Percentiles rank a stretch among this genome's conserved stretches.
Evolutionary conservation across 2,888 invertebrate genomes (phyloP).

Genomic region (Chironomus tentans): DNA sequence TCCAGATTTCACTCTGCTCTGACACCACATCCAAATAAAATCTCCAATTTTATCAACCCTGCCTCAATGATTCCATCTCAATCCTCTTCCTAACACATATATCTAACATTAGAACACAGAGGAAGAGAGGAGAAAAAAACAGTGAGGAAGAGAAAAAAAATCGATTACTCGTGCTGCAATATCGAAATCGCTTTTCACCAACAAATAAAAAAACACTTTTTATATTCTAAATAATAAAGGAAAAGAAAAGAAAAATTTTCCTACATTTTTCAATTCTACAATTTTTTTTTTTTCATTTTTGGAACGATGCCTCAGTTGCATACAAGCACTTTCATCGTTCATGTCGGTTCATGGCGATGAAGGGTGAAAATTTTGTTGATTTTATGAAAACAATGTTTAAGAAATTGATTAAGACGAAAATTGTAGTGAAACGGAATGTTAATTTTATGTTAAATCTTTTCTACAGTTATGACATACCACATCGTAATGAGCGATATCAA

Average conservation of each 20-base stretch:
- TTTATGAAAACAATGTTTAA: slow-evolving; percentile 13
- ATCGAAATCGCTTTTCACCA: not conserved
- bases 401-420: slow-evolving; percentile 15
- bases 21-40: no score
- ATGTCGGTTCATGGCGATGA: slow-evolving; percentile 5
- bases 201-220: not conserved
- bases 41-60: no score
- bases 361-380: slow-evolving; percentile 9
- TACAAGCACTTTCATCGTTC: not conserved
- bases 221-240: not conserved
- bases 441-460: slow-evolving; percentile 28
- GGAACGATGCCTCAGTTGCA: slow-evolving; percentile 11
- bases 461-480: slow-evolving; percentile 52
- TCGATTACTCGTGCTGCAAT: not conserved
- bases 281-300: not conserved
- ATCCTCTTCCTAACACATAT: no score
- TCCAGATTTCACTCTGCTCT: no score
- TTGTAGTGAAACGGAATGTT: slow-evolving; percentile 14
- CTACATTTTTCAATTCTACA: not conserved
- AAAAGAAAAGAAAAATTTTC: not conserved
- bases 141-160: not conserved
- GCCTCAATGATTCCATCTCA: no score
- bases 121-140: not conserved
- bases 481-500: slow-evolving; percentile 66
- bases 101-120: no score